Conservation (phyloP, 2,888 invertebrate species). For the Chrysopilus asiliformis region DNA sequence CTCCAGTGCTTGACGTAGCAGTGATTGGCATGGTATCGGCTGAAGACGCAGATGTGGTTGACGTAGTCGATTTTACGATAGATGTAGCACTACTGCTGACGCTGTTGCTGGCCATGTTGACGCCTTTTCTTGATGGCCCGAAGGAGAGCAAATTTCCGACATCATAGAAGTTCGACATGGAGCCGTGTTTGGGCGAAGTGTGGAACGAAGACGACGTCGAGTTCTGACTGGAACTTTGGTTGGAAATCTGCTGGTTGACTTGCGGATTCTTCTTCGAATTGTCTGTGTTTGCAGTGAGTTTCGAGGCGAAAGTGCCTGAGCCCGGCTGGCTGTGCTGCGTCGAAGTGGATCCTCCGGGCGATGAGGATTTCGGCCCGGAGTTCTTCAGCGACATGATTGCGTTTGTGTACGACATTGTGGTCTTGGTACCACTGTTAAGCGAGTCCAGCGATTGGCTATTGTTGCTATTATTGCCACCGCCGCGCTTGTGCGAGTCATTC, state of each 20-base stretch:
- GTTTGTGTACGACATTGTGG: constrained; percentile 44
- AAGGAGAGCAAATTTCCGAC: constrained; percentile 5
- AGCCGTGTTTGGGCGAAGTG: constrained; percentile 9
- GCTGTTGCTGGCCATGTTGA: not conserved
- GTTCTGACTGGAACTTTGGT: constrained; percentile 7
- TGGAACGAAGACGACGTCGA: constrained; percentile 19
- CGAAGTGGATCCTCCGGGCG: not conserved
- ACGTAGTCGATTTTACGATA: not conserved
- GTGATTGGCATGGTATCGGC: constrained; percentile 20
- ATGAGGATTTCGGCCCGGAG: constrained; percentile 20
- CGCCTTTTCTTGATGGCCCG: constrained; percentile 14
- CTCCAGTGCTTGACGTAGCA: constrained; percentile 20
- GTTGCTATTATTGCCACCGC: not conserved
- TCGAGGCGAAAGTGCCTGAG: constrained; percentile 36
- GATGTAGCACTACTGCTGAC: not conserved
- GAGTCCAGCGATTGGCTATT: constrained; percentile 13
- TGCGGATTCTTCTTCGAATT: constrained; percentile 16
- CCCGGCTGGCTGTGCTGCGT: constrained; percentile 11
- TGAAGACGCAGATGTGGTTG: constrained; percentile 17
- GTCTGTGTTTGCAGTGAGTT: constrained; percentile 37
- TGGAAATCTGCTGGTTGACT: not conserved
- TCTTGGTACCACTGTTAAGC: constrained; percentile 33
- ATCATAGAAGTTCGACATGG: constrained; percentile 8
- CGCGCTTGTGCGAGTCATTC: not conserved
- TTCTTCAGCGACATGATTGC: constrained; percentile 43